Conservation (phyloP, 2,888 invertebrate genomes). For the Drosophila pseudotalamancana region DNA sequence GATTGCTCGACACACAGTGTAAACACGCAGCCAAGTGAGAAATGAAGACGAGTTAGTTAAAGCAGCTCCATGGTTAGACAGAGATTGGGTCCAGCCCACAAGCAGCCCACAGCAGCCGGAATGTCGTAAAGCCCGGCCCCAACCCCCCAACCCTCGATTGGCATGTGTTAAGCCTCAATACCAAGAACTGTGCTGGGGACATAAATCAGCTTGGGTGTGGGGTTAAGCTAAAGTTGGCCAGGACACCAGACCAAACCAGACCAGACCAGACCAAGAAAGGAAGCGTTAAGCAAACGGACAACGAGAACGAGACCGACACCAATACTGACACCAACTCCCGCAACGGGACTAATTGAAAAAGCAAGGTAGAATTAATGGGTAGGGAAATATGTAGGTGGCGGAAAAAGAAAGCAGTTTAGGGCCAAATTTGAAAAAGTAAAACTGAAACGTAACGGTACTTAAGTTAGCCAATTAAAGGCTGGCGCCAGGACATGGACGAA, state of each 20-base stretch:
- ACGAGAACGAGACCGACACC: constrained; percentile 22
- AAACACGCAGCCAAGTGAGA: constrained; percentile 77
- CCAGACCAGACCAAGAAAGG: not conserved
- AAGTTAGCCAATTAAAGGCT: constrained; percentile 78
- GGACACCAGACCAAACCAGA: too few relatives aligned
- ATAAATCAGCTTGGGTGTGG: constrained; percentile 65
- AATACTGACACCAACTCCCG: constrained; percentile 17
- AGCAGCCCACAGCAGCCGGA: not conserved
- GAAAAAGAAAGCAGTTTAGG: constrained; percentile 9
- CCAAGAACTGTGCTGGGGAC: constrained; percentile 28
- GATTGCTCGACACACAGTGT: constrained; percentile 40
- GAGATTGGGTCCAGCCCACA: constrained; percentile 55
- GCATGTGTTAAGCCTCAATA: constrained; percentile 54
- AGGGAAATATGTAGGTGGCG: constrained; percentile 58
- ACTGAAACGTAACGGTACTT: constrained; percentile 76
- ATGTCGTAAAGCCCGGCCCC: constrained; percentile 1
- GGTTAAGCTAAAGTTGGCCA: constrained; percentile 19
- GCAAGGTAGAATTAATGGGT: constrained; percentile 74
- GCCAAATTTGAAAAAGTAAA: constrained; percentile 48
- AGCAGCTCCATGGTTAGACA: constrained; percentile 30
- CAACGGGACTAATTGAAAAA: constrained; percentile 73
- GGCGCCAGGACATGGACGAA: constrained; percentile 35
- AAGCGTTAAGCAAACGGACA: constrained; percentile 15
- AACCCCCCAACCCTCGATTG: constrained; percentile 3
- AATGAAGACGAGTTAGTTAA: constrained; percentile 81